Evolutionary conservation across 2,888 invertebrate genomes (phyloP).

Genomic region (Lamellibrachia columna): DNA sequence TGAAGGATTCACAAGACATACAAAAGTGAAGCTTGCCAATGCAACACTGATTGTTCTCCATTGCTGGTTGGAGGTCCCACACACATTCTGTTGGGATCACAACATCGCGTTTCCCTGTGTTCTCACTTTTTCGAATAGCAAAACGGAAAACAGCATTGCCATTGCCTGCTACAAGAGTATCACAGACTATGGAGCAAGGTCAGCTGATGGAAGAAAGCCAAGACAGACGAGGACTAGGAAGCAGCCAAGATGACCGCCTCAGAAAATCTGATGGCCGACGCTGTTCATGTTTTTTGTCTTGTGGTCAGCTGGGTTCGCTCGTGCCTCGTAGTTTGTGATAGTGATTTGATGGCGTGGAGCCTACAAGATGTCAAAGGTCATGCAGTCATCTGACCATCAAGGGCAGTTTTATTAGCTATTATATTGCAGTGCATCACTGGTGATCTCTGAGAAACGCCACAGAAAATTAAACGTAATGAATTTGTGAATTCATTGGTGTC

Average conservation of each 20-base stretch:
- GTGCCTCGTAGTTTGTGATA: constrained; percentile 88
- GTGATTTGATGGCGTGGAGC: constrained; percentile 88
- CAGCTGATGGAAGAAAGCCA: not conserved
- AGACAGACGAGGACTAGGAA: not conserved
- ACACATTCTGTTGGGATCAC: not conserved
- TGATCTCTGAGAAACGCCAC: too few relatives aligned
- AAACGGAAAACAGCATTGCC: not conserved
- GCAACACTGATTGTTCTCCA: not conserved
- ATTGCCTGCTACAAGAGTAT: not conserved
- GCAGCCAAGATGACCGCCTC: constrained; percentile 29
- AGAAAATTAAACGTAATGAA: too few relatives aligned
- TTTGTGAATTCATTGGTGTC: too few relatives aligned
- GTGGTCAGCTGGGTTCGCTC: constrained; percentile 87
- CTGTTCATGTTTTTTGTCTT: constrained; percentile 69
- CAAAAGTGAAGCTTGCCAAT: not conserved
- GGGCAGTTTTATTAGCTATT: too few relatives aligned
- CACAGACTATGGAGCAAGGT: not conserved
- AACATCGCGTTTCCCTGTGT: too few relatives aligned
- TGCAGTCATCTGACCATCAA: not conserved
- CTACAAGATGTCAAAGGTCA: constrained; percentile 43
- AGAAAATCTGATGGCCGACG: constrained; percentile 53
- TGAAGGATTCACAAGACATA: not conserved
- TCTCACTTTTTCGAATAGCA: too few relatives aligned
- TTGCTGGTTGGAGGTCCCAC: not conserved
- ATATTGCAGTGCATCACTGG: too few relatives aligned